Evolutionary conservation across 2,113 vertebrate genomes (phyloP).

Genomic region (Ceuthmochares aereus): DNA sequence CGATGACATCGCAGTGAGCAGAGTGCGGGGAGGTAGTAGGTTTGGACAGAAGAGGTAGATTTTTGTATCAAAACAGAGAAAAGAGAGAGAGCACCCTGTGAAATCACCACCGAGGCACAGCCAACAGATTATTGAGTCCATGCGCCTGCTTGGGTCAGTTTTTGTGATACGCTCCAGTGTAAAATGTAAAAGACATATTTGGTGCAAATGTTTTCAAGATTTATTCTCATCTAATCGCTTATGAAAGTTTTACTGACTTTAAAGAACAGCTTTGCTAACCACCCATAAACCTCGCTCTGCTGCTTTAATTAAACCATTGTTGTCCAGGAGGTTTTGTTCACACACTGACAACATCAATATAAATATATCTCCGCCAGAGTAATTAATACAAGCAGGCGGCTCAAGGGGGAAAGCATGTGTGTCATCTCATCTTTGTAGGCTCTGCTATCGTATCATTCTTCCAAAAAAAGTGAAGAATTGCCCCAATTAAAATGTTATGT

Average conservation of each 20-base stretch:
- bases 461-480: conserved; percentile 2
- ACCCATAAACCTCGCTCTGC: neutral
- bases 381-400: neutral
- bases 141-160: neutral
- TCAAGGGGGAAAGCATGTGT: neutral
- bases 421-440: neutral
- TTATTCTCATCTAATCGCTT: neutral
- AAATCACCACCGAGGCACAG: neutral
- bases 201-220: neutral
- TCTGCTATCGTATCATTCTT: neutral
- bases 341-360: conserved; percentile 3
- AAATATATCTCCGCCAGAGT: neutral
- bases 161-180: neutral
- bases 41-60: neutral
- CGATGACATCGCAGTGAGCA: rapidly evolving
- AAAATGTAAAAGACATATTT: neutral
- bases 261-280: neutral
- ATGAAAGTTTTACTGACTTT: neutral
- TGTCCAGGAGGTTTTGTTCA: conserved; percentile 25
- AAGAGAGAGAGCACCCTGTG: neutral
- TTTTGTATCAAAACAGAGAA: neutral
- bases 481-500: neutral
- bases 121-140: neutral
- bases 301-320: conserved; percentile 16
- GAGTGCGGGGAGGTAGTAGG: neutral